These are phyloP conservation scores for Nemurella pictetii DNA, from an alignment of 2,888 invertebrate species.

Conservation along the genomic window DNA sequence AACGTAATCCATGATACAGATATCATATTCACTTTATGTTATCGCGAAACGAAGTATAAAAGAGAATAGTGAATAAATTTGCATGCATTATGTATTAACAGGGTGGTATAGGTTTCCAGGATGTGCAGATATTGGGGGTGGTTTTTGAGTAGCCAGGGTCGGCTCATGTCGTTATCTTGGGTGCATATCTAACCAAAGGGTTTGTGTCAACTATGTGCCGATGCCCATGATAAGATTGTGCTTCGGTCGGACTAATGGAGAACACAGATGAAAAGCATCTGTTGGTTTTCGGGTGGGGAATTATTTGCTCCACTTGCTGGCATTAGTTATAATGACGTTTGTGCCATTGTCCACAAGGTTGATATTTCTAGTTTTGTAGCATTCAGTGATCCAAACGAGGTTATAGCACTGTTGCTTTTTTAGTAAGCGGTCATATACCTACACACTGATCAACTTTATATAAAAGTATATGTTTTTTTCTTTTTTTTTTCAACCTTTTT, in stretches of 20 bases:
- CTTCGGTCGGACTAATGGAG: constrained; percentile 7
- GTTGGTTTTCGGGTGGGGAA: neutral
- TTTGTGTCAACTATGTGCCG: constrained; percentile 13
- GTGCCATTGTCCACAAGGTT: no score
- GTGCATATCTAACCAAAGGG: constrained; percentile 32
- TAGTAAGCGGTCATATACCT: no score
- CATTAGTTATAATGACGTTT: no score
- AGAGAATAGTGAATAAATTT: constrained; percentile 15
- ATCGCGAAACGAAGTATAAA: neutral
- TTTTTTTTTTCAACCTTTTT: no score
- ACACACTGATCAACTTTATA: no score
- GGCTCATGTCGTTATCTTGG: neutral
- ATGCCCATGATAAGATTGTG: constrained; percentile 9
- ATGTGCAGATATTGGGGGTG: neutral
- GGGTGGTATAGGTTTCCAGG: constrained; percentile 11
- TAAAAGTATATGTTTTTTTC: no score
- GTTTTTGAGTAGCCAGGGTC: neutral
- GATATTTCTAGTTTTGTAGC: no score
- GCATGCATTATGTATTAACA: constrained; percentile 22
- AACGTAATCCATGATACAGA: neutral
- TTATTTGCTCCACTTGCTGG: no score
- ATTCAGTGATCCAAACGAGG: no score
- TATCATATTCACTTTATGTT: neutral
- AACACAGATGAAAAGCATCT: constrained; percentile 14
- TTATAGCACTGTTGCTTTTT: no score